phyloP scores from a whole-genome alignment of 2,888 invertebrate species.

The Kuschelorhynchus macadamiae region DNA sequence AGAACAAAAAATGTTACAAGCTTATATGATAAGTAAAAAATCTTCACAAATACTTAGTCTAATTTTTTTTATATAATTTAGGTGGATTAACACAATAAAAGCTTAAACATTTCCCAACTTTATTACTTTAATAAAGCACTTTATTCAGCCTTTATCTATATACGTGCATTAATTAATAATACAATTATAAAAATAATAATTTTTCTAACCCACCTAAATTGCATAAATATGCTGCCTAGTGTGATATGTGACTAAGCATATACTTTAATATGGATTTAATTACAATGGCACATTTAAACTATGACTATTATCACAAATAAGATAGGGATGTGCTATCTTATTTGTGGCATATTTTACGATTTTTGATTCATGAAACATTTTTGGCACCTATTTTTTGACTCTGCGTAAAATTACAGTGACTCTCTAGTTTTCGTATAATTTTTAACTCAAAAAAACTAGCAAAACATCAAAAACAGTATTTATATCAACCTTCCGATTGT shows the following conservation, averaged over 20 bases:
- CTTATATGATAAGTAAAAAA: slow-evolving; percentile 41
- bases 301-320: slow-evolving; percentile 13
- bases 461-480: slow-evolving; percentile 6
- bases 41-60: slow-evolving; percentile 39
- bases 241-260: slow-evolving; percentile 33
- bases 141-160: not conserved
- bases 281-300: slow-evolving; percentile 23
- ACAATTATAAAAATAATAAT: slow-evolving; percentile 11
- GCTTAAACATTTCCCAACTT: slow-evolving; percentile 46
- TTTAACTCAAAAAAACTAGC: slow-evolving; percentile 1
- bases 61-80: slow-evolving; percentile 23
- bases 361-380: slow-evolving; percentile 17
- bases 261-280: slow-evolving; percentile 12
- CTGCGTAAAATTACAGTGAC: slow-evolving; percentile 8
- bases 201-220: slow-evolving; percentile 22
- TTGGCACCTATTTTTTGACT: slow-evolving; percentile 24
- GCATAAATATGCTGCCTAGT: slow-evolving; percentile 18
- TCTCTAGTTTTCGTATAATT: slow-evolving; percentile 4
- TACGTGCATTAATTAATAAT: slow-evolving; percentile 7
- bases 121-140: slow-evolving; percentile 8
- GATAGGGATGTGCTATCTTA: not conserved
- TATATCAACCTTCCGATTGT: slow-evolving; percentile 28
- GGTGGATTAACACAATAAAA: slow-evolving; percentile 18
- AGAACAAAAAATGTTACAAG: slow-evolving; percentile 33
- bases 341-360: slow-evolving; percentile 7